These are phyloP conservation scores for Philotrypesis tridentata DNA, from an alignment of 1,140 invertebrate species.

Conservation along the genomic window DNA sequence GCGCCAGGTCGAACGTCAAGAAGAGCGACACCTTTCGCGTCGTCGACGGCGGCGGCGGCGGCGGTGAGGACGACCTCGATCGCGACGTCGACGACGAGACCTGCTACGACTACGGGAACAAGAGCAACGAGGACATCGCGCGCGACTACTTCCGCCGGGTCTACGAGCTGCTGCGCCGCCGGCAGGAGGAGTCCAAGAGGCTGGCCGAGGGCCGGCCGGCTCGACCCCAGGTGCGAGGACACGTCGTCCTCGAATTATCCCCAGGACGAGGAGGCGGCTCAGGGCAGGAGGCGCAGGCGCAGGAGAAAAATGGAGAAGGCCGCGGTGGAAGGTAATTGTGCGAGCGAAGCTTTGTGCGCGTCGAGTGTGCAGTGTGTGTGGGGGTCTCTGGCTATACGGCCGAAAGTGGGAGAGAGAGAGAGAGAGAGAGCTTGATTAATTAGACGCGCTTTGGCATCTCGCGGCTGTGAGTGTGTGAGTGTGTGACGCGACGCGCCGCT, in stretches of 20 bases:
- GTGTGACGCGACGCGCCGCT: no score
- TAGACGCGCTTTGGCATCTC: no score
- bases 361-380: no score
- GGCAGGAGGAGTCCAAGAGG: conserved; percentile 56
- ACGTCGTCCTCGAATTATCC: conserved; percentile 59
- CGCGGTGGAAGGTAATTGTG: conserved; percentile 58
- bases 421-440: no score
- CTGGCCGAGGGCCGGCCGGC: conserved; percentile 28
- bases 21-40: conserved; percentile 68
- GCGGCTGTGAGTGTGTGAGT: no score
- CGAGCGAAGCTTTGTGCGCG: neutral
- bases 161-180: conserved; percentile 64
- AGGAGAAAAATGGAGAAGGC: conserved; percentile 58
- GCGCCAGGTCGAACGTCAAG: conserved; percentile 63
- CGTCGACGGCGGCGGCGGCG: conserved; percentile 58
- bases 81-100: conserved; percentile 34
- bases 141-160: conserved; percentile 69
- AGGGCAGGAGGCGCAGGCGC: conserved; percentile 51
- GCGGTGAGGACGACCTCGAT: no score
- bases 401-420: no score
- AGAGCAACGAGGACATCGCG: conserved; percentile 60
- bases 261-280: conserved; percentile 48
- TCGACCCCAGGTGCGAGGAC: conserved; percentile 52
- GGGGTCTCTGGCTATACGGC: no score
- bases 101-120: conserved; percentile 51